Conservation (phyloP, 2,113 vertebrate genomes). For the Tautogolabrus adspersus region DNA sequence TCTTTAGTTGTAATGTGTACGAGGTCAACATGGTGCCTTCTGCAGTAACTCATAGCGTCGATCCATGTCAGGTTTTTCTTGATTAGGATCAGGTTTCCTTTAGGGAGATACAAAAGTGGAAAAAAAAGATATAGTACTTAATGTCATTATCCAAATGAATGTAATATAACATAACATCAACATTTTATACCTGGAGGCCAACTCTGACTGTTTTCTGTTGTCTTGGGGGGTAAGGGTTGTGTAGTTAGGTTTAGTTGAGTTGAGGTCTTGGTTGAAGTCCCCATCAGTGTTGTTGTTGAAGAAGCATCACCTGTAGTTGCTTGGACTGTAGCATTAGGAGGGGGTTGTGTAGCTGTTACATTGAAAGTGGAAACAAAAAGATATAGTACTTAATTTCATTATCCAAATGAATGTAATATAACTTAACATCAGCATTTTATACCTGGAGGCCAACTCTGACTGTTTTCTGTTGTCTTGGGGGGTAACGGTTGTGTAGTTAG, state of each 20-base stretch:
- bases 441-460: conserved; percentile 42
- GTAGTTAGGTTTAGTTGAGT: conserved; percentile 1
- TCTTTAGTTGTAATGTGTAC: conserved; percentile 58
- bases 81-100: conserved; percentile 70
- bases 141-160: background rate
- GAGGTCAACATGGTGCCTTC: conserved; percentile 66
- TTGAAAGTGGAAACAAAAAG: background rate
- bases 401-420: background rate
- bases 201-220: conserved; percentile 26
- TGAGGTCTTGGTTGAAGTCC: conserved; percentile 9
- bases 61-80: conserved; percentile 75
- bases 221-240: background rate
- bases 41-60: conserved; percentile 77
- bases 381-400: background rate
- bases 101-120: background rate
- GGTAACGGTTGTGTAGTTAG: conserved; percentile 7
- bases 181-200: conserved; percentile 39
- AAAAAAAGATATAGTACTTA: background rate
- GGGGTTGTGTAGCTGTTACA: background rate
- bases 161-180: background rate
- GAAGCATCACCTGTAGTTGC: conserved; percentile 18
- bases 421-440: background rate
- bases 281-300: background rate
- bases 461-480: conserved; percentile 16
- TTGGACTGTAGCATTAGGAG: background rate